Evolutionary conservation across 2,113 vertebrate genomes (phyloP).

Genomic region (Corythoichthys intestinalis): DNA sequence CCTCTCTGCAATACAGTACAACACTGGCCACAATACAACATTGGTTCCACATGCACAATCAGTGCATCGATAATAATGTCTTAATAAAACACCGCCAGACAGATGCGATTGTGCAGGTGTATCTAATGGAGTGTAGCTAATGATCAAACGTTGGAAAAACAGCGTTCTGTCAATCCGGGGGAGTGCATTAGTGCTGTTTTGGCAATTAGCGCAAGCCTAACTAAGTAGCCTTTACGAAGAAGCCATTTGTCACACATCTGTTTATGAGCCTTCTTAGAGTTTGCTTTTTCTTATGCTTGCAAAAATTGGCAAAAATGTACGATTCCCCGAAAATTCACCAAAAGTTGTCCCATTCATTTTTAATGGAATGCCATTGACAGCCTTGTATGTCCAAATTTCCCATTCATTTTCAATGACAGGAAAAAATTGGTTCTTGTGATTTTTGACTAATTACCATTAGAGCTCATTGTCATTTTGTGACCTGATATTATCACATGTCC

Average conservation of each 20-base stretch:
- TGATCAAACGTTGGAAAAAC: background rate
- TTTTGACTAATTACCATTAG: no score
- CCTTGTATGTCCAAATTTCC: no score
- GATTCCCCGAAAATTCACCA: no score
- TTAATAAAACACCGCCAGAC: background rate
- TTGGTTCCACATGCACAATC: background rate
- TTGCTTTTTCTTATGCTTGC: conserved; percentile 44
- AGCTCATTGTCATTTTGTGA: no score
- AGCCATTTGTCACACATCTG: conserved; percentile 1
- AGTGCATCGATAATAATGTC: background rate
- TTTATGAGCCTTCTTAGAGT: conserved; percentile 17
- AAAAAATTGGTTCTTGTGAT: no score
- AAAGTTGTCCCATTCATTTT: no score
- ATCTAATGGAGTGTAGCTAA: background rate
- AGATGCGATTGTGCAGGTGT: background rate
- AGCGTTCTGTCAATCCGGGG: background rate
- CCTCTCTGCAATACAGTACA: no score
- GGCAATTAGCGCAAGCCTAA: background rate
- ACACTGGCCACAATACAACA: background rate
- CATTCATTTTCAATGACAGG: no score
- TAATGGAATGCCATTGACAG: no score
- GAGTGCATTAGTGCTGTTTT: background rate
- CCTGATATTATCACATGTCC: no score
- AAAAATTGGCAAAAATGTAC: no score
- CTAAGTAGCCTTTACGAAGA: background rate